Evolutionary conservation across 2,888 invertebrate species (phyloP), one percentile per base, ranked within the genome.

Genomic region (Rhorus exstirpatorius): DNA sequence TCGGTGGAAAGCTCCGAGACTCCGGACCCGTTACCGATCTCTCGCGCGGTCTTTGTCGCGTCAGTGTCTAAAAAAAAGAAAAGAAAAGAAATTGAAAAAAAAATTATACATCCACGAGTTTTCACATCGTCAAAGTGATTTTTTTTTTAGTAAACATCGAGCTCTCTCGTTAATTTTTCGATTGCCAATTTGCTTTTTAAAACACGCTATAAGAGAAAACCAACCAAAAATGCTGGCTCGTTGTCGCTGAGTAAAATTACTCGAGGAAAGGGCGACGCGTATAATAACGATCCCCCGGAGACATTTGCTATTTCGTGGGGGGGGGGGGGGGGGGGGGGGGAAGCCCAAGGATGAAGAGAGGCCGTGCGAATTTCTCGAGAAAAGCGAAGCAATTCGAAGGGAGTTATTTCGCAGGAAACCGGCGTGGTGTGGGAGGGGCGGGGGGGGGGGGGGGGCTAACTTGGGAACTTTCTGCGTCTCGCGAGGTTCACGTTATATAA

Each of bases 1-100:
- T 92, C 85, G 94, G 95, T 85, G 93, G 96, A 93, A 94, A 97
- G 93, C 95, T 97, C 46, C 97, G 94, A 31, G 97, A 97, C 94
- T 95, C 96, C 87, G 96, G 95, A 84, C 93, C 94, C 49, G 95
- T 91, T 90, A 94, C 93, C 90, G 95, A 93, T 92, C 95, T 91
- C 90, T 95, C 93, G 92, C 95, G 88, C 90, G 94, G 93, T 93
- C 95, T 93, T 93, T 96, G 94, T 78, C 95, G 94, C 53, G 95
- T 94, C 89, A 97, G 93, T 76, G 95, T 94, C 94, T 95, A 93
- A 0, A 92, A 86, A 49, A 3, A 31, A 60, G 8, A 44, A 44
- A 44, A 44, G 2, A 44, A 2, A 44, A 31, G 2, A 31, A 31
- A 31, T 3, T 31, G 6, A 31, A 31, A 31, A 2, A 31, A 31